phyloP scores from a whole-genome alignment of 2,888 invertebrate genomes.

The Panzeria rudis region DNA sequence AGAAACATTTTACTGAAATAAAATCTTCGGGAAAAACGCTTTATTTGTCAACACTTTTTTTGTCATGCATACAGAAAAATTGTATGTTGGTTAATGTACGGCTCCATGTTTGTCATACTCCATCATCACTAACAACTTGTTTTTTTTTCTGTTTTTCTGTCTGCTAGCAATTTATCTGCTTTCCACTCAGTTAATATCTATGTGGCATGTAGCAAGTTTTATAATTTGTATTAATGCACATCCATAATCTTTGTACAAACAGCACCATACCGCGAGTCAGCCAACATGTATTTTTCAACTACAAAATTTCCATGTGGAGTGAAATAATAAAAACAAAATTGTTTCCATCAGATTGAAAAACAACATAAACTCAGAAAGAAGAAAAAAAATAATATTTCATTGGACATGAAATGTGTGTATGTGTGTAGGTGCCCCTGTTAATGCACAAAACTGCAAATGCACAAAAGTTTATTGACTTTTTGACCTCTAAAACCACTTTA shows the following conservation, averaged over 20 bases:
- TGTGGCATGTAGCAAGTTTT: constrained; percentile 38
- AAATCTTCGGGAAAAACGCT: neutral
- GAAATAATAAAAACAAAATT: constrained; percentile 8
- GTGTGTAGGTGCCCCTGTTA: constrained; percentile 40
- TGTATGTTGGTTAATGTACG: constrained; percentile 5
- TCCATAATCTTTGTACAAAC: constrained; percentile 44
- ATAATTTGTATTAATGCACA: constrained; percentile 47
- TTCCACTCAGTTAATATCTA: constrained; percentile 25
- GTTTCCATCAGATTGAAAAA: constrained; percentile 37
- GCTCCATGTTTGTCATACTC: constrained; percentile 47
- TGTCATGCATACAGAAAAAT: constrained; percentile 21
- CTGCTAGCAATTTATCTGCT: constrained; percentile 20
- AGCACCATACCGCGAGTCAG: constrained; percentile 24
- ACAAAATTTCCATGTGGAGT: constrained; percentile 43
- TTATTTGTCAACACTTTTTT: constrained; percentile 7
- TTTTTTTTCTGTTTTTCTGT: constrained; percentile 21
- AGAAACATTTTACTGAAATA: neutral
- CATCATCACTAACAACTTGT: constrained; percentile 62
- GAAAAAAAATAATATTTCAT: neutral
- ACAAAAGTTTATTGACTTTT: constrained; percentile 71
- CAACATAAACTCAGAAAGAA: constrained; percentile 40
- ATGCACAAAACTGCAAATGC: constrained; percentile 52
- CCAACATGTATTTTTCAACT: constrained; percentile 33
- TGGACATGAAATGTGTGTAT: constrained; percentile 1
- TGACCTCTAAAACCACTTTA: constrained; percentile 70